Evolutionary conservation across 64 coral and sea anemone genomes (phyloP), one percentile per base, ranked within the genome.

Genomic region (Pocillopora damicornis): DNA sequence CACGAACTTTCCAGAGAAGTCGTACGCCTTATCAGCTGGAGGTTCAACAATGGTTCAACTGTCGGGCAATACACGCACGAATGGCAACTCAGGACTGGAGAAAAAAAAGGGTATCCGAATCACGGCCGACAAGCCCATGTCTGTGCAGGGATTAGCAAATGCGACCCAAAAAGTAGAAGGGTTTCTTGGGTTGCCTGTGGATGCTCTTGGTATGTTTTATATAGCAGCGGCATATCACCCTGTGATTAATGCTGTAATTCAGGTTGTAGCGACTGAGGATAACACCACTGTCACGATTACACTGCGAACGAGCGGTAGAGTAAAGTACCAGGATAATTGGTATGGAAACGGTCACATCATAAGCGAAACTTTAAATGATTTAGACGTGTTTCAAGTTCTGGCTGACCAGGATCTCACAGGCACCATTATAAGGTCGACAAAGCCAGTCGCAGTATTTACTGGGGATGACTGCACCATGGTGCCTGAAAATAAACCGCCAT

Each of bases 381-480:
- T 79, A 2, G 87, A 94, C 6, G 74, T 88, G 34, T 94, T 94
- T 86, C 92, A 94, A 62, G 34, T 94, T 0, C 75, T 76, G 23
- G 89, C 64, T 8, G 74, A 78, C 13, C 23, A 35, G 13, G 90
- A 93, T 74, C 75, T 98, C 0, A 95, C 87, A 13, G 96, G 96
- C 0, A 98, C 93, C 0, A 81, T 61, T 0, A 86, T 98, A 26
- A 86, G 77, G 12, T 92, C 92, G 12, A n/a, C 71, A 22, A 92
- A 92, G 63, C 89, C 88, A 7, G 68, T 98, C 23, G 91, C 96
- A 3, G 92, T 98, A 14, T 98, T 90, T 78, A 92, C 92, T 13
- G 96, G 96, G 22, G 76, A 88, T 64, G 95, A 98, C 16, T 98
- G 95, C 71, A 78, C 93, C 15, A 80, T 81, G 20, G 83, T 94